Evolutionary conservation across 2,797 vertebrate genomes (phyloP), one percentile per base, ranked within the genome.

Genomic region (Chloroceryle inda): DNA sequence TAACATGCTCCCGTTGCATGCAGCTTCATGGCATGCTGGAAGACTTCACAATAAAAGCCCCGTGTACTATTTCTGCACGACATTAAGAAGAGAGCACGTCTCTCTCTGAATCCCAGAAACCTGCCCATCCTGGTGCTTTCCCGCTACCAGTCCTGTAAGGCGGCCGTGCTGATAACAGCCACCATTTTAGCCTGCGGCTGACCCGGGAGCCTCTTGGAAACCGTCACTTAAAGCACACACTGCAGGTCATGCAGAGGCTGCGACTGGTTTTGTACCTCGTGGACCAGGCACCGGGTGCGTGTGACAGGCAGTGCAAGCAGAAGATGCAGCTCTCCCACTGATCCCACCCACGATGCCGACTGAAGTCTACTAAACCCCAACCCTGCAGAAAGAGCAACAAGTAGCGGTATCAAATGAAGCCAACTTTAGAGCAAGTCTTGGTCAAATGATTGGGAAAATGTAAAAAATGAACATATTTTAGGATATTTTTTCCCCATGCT

Each of bases 1-100:
- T 45, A 68, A 14, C 9, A 1, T 5, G 38, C 40, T 76, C 64
- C 18, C 27, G 26, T 62, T 0, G 0, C 19, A 2, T 35, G 27
- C 40, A 37, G 31, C 45, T 38, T 69, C 73, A 26, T 6, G 75
- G 13, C 15, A 3, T 3, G 21, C 81, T 35, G 59, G 63, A 42
- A 47, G 33, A 68, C 85, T 49, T 81, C 77, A 68, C 78, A 58
- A 5, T 16, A 59, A 85, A 73, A 20, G 37, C 49, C 42, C 78
- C 58, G 29, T 11, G 2, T 26, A 1, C 29, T 29, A 6, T 24
- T 67, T 45, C 22, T 17, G 29, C 33, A 22, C 9, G 18, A 4
- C 53, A 56, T 5, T 18, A 69, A 58, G 53, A 55, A 71, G 61
- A 62, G 61, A n/a, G 29, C 5, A 1, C 8, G 14, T 50, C 24